Evolutionary conservation across 2,888 invertebrate species (phyloP), one percentile per base, ranked within the genome.

Genomic region (Drosophila basisetae): DNA sequence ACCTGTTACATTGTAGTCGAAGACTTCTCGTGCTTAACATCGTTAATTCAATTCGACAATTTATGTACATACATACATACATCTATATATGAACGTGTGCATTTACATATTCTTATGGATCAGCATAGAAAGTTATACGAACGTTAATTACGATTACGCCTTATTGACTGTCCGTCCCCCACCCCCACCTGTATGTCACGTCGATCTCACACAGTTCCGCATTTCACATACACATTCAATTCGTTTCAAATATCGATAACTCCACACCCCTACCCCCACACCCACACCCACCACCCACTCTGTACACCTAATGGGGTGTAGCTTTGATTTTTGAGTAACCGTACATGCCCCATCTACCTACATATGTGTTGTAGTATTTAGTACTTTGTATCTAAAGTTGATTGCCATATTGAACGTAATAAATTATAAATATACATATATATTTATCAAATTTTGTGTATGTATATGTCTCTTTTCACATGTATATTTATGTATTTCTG

Each of bases 1-100:
- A 85, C 85, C 85, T 85, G 85, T 85, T 85, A 85, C 85, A 82
- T 88, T 78, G 76, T 72, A 71, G 59, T 65, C 60, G 37, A 74
- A 62, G 59, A 49, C 22, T 73, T 53, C 47, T 61, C 47, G 58
- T 65, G 76, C 65, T 65, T 76, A 76, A 56, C 63, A 68, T 61
- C 64, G 56, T 75, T 49, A 35, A 61, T 47, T 63, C 60, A 63
- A 56, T 49, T 58, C 41, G 55, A 78, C 60, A 61, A 60, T 60
- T 39, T 43, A 30, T 55, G 37, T 39, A 61, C 35, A 65, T 37
- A 47, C 30, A 52, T 31, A 25, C 30, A 50, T 33, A 39, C 13
- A 53, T 33, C 25, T 39, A 47, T 30, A 35, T 60, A 50, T 41
- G 50, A 39, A 47, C 53, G 5, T 41, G 25, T 28, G 35, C 16